These are phyloP conservation scores for Ptilorrhoa leucosticta DNA, from an alignment of 2,113 vertebrate species.

Conservation along the genomic window DNA sequence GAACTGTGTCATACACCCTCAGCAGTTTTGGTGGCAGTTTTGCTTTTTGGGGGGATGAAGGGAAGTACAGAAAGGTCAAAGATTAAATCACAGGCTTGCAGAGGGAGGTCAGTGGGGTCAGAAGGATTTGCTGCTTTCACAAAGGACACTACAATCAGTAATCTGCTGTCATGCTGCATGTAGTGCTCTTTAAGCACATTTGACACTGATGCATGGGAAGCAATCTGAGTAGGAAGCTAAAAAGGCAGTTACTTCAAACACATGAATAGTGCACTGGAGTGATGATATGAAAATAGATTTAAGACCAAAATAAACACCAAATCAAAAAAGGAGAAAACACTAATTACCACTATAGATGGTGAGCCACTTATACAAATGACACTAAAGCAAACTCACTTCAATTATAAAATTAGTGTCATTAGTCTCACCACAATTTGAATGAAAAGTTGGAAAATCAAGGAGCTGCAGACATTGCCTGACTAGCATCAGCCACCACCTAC, in stretches of 20 bases:
- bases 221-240: background rate
- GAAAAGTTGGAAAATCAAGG: background rate
- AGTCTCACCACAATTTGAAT: background rate
- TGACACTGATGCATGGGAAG: slow-evolving; percentile 19
- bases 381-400: background rate
- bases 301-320: background rate
- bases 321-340: background rate
- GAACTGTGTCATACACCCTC: background rate
- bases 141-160: slow-evolving; percentile 1
- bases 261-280: background rate
- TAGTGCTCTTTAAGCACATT: background rate
- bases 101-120: background rate
- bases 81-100: background rate
- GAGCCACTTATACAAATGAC: background rate
- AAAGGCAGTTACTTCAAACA: background rate
- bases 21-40: background rate
- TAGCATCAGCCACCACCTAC: background rate
- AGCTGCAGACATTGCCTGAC: background rate
- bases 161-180: background rate
- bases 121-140: slow-evolving; percentile 29
- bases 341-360: background rate
- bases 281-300: background rate
- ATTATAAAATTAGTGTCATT: background rate
- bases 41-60: background rate
- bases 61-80: slow-evolving; percentile 1